Evolutionary conservation across 2,113 vertebrate genomes (phyloP), one percentile per base, ranked within the genome.

Genomic region (Oryzias woworae): DNA sequence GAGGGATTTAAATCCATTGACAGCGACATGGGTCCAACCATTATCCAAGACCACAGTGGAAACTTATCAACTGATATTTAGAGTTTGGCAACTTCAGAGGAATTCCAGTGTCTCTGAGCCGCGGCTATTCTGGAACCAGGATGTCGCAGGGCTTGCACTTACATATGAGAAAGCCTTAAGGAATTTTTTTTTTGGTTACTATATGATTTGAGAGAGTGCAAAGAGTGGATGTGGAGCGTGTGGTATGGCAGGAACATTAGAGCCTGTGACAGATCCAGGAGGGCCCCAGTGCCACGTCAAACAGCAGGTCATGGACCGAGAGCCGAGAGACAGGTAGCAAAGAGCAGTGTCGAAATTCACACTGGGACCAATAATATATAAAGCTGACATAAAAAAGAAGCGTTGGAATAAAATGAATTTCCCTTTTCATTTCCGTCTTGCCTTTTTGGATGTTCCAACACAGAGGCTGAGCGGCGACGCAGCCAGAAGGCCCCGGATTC

Each of bases 201-300:
- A 66, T 85, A 72, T 84, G 82, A 78, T 88, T 84, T 66, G 80
- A 77, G 26, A 66, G 63, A 68, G 59, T 44, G 53, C 50, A 62
- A 60, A 53, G 69, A 72, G 56, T 59, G 48, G 69, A 73, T 78
- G 75, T 74, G 72, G 82, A 79, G 69, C 49, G 65, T 64, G 77
- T 80, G 87, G 83, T 78, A 87, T 73, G 80, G 83, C 78, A 83
- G 79, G 78, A 80, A 57, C 83, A 85, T 89, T 88, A 89, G 72
- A 69, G 56, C 59, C 73, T 51, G 78, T 66, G 80, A 85, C 61
- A 61, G 54, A 81, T 85, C 78, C 87, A 90, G 87, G 85, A 79
- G 18, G 65, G 22, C 41, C 26, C n/a, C 61, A 26, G 36, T 69
- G 86, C 89, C 90, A 91, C 91, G 66, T 52, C 74, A 89, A 87